Percentiles rank a stretch among this genome's conserved stretches.
phyloP scores from a whole-genome alignment of 1,140 invertebrate genomes.

The Papilio polytes region DNA sequence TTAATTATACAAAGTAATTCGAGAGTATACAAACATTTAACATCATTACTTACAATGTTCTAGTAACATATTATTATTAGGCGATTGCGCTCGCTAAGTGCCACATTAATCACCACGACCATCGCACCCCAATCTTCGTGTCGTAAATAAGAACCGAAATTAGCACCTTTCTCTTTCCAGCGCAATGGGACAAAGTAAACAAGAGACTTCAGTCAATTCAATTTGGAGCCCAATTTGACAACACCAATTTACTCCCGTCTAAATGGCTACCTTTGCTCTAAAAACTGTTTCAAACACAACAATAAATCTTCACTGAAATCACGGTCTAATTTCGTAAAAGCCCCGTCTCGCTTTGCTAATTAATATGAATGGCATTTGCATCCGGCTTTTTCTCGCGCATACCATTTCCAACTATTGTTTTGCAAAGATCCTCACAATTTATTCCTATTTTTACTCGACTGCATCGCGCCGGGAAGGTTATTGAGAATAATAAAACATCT shows the following conservation, averaged over 20 bases:
- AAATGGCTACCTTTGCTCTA: conserved; percentile 80
- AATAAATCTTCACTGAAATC: conserved; percentile 83
- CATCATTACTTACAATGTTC: conserved; percentile 28
- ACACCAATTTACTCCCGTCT: conserved; percentile 75
- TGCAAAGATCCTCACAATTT: conserved; percentile 82
- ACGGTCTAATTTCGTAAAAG: conserved; percentile 84
- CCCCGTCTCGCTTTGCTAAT: conserved; percentile 83
- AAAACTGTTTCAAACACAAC: conserved; percentile 82
- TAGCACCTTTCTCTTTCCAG: conserved; percentile 26
- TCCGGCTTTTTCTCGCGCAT: conserved; percentile 82
- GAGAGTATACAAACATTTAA: neutral
- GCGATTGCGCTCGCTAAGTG: conserved; percentile 38
- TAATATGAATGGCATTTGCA: conserved; percentile 84
- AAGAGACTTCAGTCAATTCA: conserved; percentile 71
- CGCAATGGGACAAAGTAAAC: conserved; percentile 55
- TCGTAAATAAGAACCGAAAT: conserved; percentile 37
- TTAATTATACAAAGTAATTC: too few relatives aligned
- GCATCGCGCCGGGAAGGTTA: conserved; percentile 65
- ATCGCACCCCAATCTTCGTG: conserved; percentile 28
- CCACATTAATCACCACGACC: conserved; percentile 35
- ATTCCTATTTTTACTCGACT: conserved; percentile 79
- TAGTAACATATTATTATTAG: conserved; percentile 21
- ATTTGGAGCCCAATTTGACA: conserved; percentile 75
- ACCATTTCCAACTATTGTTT: conserved; percentile 84
- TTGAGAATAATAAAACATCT: conserved; percentile 71